Evolutionary conservation across 1,140 invertebrate species (phyloP).

Genomic region (Ceratina japonica): DNA sequence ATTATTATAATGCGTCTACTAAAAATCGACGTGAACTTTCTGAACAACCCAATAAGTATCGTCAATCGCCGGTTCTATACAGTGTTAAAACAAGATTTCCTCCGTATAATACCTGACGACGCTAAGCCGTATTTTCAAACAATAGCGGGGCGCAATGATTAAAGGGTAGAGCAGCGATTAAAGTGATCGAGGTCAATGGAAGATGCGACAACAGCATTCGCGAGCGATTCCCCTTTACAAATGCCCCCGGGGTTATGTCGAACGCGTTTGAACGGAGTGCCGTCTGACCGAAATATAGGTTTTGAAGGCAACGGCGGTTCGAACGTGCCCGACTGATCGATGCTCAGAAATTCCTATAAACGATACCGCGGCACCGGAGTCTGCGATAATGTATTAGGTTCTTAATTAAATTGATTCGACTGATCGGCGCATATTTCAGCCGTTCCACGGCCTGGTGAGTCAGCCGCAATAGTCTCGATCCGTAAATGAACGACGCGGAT

Average conservation of each 20-base stretch:
- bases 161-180: neutral
- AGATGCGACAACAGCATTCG: neutral
- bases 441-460: conserved; percentile 2
- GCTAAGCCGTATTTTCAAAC: no score
- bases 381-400: conserved; percentile 34
- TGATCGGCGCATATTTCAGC: conserved; percentile 31
- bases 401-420: conserved; percentile 44
- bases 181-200: neutral
- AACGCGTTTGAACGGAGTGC: neutral
- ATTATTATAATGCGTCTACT: no score
- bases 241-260: neutral
- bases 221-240: neutral
- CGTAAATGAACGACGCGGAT: conserved; percentile 5
- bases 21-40: no score
- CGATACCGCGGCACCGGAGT: conserved; percentile 16
- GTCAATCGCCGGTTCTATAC: no score
- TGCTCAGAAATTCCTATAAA: conserved; percentile 23
- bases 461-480: neutral
- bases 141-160: neutral
- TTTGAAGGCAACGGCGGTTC: neutral
- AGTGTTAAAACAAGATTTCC: no score
- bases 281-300: neutral
- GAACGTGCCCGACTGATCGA: conserved; percentile 9
- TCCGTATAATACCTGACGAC: no score
- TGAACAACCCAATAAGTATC: no score